Conservation (phyloP, 2,797 vertebrate species). For the Cygnus olor region DNA sequence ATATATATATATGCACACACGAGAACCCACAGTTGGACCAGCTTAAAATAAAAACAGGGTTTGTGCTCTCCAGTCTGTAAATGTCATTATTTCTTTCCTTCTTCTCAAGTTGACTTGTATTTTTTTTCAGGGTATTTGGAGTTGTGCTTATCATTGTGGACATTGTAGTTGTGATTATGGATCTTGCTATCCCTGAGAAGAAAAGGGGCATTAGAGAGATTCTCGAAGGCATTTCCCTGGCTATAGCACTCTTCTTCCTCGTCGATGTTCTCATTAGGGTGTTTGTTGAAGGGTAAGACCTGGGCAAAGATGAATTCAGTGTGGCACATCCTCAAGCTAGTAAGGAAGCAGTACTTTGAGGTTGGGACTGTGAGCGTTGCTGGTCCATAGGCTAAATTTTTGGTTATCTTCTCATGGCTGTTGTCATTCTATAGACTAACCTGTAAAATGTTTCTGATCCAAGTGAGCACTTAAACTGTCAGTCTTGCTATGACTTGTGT, state of each 20-base stretch:
- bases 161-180: slow-evolving; percentile 84
- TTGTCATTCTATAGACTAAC: not conserved
- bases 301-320: not conserved
- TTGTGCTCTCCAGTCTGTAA: not conserved
- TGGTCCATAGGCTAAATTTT: not conserved
- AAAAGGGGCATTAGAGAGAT: slow-evolving; percentile 62
- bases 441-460: not conserved
- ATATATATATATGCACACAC: too few relatives aligned
- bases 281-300: slow-evolving; percentile 89
- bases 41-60: not conserved
- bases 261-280: slow-evolving; percentile 88
- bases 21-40: not conserved
- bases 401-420: not conserved
- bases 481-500: not conserved
- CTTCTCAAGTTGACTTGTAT: not conserved
- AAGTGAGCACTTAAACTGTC: not conserved
- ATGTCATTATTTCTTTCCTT: not conserved
- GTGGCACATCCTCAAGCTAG: not conserved
- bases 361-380: not conserved
- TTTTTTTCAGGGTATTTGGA: slow-evolving; percentile 85
- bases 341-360: not conserved
- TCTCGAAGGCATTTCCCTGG: slow-evolving; percentile 83
- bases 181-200: slow-evolving; percentile 73
- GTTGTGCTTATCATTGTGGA: slow-evolving; percentile 90
- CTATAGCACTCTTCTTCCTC: slow-evolving; percentile 91